These are phyloP conservation scores for Thaumetopoea pityocampa DNA, from an alignment of 1,140 invertebrate genomes.

Conservation along the genomic window DNA sequence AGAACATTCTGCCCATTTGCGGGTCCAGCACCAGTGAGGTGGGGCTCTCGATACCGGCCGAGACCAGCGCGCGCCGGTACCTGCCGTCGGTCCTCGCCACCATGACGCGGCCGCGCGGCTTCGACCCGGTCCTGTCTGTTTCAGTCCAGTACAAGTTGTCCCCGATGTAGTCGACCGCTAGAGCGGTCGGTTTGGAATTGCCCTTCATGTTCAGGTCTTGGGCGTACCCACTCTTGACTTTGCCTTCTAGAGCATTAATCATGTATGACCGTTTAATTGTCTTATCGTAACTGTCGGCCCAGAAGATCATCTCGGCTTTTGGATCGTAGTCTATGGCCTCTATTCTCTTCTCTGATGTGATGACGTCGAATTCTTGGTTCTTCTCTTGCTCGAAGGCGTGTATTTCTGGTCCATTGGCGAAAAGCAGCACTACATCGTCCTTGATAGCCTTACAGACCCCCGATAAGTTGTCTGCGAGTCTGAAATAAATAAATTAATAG, in stretches of 20 bases:
- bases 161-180: slow-evolving; percentile 94
- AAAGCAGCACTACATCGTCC: slow-evolving; percentile 80
- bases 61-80: slow-evolving; percentile 87
- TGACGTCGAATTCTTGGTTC: slow-evolving; percentile 84
- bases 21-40: slow-evolving; percentile 93
- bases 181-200: slow-evolving; percentile 86
- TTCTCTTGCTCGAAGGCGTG: slow-evolving; percentile 82
- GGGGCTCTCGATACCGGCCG: slow-evolving; percentile 85
- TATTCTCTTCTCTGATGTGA: slow-evolving; percentile 89
- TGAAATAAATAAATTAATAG: slow-evolving; percentile 24
- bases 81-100: slow-evolving; percentile 93
- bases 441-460: slow-evolving; percentile 88
- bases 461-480: slow-evolving; percentile 82
- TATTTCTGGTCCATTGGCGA: slow-evolving; percentile 91
- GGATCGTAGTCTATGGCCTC: slow-evolving; percentile 93
- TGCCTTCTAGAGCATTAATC: slow-evolving; percentile 84
- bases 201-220: slow-evolving; percentile 92
- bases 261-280: slow-evolving; percentile 95
- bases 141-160: slow-evolving; percentile 97
- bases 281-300: slow-evolving; percentile 93
- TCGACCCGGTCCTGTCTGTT: slow-evolving; percentile 83
- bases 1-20: slow-evolving; percentile 89
- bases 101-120: slow-evolving; percentile 86
- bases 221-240: slow-evolving; percentile 88
- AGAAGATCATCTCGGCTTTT: slow-evolving; percentile 89